A percentile compares a stretch with the other conserved stretches of the same genome.
Conservation (phyloP, 2,888 invertebrate species). For the Drosophila rellima region DNA sequence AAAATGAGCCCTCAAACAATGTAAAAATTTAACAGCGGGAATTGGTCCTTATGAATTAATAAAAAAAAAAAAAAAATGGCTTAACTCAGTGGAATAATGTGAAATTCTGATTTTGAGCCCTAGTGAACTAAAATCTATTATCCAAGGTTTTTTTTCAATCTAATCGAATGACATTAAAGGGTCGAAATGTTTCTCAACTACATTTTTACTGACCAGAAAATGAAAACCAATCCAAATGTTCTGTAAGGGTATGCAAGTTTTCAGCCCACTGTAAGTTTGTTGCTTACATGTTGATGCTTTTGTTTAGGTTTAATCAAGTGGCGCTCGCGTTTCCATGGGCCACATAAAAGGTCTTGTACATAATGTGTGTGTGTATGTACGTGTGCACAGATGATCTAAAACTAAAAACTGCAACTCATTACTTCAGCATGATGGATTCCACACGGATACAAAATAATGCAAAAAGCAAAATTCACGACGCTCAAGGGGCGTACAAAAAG, state of each 20-base stretch:
- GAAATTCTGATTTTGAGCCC: too few relatives aligned
- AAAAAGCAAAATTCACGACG: slow-evolving; percentile 41
- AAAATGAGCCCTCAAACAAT: too few relatives aligned
- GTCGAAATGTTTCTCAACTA: too few relatives aligned
- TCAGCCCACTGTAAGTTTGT: not conserved
- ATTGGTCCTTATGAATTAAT: too few relatives aligned
- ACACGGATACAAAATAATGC: slow-evolving; percentile 40
- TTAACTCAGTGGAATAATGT: too few relatives aligned
- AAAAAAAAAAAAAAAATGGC: too few relatives aligned
- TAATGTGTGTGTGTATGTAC: slow-evolving; percentile 13
- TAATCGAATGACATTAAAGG: too few relatives aligned
- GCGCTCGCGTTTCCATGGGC: slow-evolving; percentile 21
- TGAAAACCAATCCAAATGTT: not conserved
- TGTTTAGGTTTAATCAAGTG: slow-evolving; percentile 41
- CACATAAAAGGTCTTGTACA: slow-evolving; percentile 31
- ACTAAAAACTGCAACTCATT: slow-evolving; percentile 67
- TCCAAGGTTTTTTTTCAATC: too few relatives aligned
- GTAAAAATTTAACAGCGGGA: too few relatives aligned
- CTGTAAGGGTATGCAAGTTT: slow-evolving; percentile 5
- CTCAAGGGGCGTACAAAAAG: slow-evolving; percentile 43
- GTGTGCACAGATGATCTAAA: slow-evolving; percentile 22
- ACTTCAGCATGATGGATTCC: slow-evolving; percentile 70
- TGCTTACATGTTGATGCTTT: slow-evolving; percentile 9
- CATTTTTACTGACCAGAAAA: too few relatives aligned
- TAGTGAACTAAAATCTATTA: too few relatives aligned